Evolutionary conservation across 2,888 invertebrate species (phyloP), one percentile per base, ranked within the genome.

Genomic region (Xestia c-nigrum): DNA sequence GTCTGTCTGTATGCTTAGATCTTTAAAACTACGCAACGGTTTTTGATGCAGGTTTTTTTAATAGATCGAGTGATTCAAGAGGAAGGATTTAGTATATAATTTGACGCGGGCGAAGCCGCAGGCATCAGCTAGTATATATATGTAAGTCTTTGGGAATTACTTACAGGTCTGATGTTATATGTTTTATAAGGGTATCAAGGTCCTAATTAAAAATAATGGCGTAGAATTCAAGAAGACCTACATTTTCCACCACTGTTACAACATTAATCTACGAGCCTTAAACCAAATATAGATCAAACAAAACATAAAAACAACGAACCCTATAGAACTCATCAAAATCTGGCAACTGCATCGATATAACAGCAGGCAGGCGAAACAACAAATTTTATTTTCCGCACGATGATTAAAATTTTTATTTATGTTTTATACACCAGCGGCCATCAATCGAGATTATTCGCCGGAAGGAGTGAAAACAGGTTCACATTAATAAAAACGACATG

Each of bases 401-500:
- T 89, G 88, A 89, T 90, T 90, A 90, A 90, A 90, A 89, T 6
- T 89, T 90, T 92, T 90, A 91, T 91, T 92, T 89, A 91, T 89
- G 87, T 89, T 91, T 90, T 89, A 91, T 89, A 88, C 88, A 87
- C 88, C 87, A 78, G 76, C 82, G 87, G 87, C 76, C 87, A 91
- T 93, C 90, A 92, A 93, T 92, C 89, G 87, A 91, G 89, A 91
- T 92, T 89, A 90, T 87, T 85, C 84, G 79, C 76, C 86, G 87
- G 90, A 90, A 90, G 86, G 89, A 89, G 88, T 87, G 78, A 83
- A 91, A 91, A 91, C 90, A 90, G 80, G 88, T 83, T 87, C 85
- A 81, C 90, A 89, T 92, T 91, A 92, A 92, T 92, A 92, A 92
- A 84, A 92, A 88, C 90, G 91, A 90, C 88, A 90, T 81, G 85